phyloP scores from a whole-genome alignment of 2,797 vertebrate species.

The Squalus acanthias region DNA sequence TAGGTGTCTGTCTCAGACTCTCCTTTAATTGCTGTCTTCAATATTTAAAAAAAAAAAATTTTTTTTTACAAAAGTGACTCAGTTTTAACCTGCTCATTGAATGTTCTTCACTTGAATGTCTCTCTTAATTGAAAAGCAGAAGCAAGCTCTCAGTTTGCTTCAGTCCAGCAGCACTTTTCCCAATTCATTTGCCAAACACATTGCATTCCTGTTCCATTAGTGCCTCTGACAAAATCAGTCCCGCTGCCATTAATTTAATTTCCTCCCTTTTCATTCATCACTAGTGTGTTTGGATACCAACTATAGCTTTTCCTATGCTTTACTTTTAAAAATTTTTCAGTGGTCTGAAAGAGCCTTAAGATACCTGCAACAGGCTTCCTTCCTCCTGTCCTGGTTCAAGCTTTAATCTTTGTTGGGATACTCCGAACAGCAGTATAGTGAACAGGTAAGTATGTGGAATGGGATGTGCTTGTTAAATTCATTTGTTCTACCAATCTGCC shows the following conservation, averaged over 20 bases:
- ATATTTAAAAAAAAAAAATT: too few relatives aligned
- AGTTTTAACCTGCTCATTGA: neutral
- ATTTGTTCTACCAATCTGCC: neutral
- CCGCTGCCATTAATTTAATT: neutral
- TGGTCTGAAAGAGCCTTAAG: neutral
- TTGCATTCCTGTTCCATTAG: neutral
- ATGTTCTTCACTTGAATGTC: neutral
- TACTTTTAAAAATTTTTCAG: neutral
- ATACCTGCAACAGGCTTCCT: neutral
- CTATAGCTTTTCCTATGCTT: neutral
- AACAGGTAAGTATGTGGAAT: neutral
- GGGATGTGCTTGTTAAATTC: neutral
- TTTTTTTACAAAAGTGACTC: too few relatives aligned
- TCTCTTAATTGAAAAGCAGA: neutral
- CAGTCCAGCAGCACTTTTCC: neutral
- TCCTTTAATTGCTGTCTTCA: neutral
- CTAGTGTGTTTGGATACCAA: neutral
- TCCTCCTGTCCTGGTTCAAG: neutral
- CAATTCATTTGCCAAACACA: neutral
- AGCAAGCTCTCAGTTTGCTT: neutral
- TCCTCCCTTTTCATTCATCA: conserved; percentile 11
- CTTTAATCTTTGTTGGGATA: neutral
- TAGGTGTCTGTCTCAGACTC: neutral
- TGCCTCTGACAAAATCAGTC: neutral
- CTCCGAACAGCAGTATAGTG: neutral